Evolutionary conservation across 2,797 vertebrate species (phyloP), one percentile per base, ranked within the genome.

Genomic region (Poeciliopsis presidionis): DNA sequence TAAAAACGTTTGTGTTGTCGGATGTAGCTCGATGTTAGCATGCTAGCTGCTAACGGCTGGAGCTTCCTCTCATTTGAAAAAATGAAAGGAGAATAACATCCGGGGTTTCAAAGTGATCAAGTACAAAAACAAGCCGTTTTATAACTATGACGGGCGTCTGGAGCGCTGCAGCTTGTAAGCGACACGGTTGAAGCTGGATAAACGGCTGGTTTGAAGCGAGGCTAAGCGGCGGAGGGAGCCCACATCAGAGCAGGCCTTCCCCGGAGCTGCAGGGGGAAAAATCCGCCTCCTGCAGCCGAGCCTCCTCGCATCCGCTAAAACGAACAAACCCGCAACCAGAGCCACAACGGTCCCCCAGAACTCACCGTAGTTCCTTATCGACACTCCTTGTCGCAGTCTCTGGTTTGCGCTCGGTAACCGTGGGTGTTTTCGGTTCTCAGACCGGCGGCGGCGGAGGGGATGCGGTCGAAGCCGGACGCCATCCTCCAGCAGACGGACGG

Each of bases 401-500:
- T 55, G 16, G 71, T 16, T 63, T 55, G 78, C 5, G 82, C 63
- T 80, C 67, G 81, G 81, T 80, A 74, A 74, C 78, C 75, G 74
- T 85, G 57, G 82, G 57, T 74, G 14, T 75, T 51, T 81, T 73
- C 65, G 20, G 80, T 73, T 59, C 76, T 87, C 84, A 83, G 84
- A 84, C 87, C 80, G 87, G 92, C 90, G 90, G 86, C 87, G 85
- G 90, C 79, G 22, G 86, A 88, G 81, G 86, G 88, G 92, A 93
- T 93, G 92, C 89, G 83, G 89, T 75, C 70, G 88, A 80, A 92
- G 87, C 90, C 87, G 87, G 92, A 91, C 94, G 94, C 93, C 94
- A 94, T 95, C 94, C 93, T 92, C 91, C 85, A 74, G 89, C 88
- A 89, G 90, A 92, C 90, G 90, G 87, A 92, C 88, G 90, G 92